These are phyloP conservation scores for Styela plicata DNA, from an alignment of 23 tunicate species.

Conservation along the genomic window DNA sequence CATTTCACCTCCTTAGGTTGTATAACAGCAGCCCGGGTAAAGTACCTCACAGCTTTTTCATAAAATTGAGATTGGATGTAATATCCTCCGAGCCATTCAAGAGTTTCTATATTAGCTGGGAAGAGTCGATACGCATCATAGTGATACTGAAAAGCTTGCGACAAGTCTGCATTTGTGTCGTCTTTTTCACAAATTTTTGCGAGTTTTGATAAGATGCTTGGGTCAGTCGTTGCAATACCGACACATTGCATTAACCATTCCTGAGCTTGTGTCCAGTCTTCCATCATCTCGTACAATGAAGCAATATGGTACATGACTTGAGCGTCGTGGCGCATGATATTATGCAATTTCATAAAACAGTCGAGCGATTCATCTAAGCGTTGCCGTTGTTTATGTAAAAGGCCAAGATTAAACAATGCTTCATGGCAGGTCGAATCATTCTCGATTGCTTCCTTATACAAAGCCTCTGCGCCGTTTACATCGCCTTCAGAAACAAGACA, in stretches of 20 bases:
- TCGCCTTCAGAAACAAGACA: slow-evolving; percentile 56
- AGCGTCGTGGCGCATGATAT: slow-evolving; percentile 65
- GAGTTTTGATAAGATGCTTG: slow-evolving; percentile 74
- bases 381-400: slow-evolving; percentile 51
- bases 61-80: slow-evolving; percentile 90
- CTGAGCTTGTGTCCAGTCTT: slow-evolving; percentile 72
- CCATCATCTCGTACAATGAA: slow-evolving; percentile 55
- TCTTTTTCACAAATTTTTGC: slow-evolving; percentile 85
- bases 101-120: slow-evolving; percentile 92
- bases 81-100: slow-evolving; percentile 95
- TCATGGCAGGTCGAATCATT: slow-evolving; percentile 90
- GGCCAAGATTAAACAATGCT: slow-evolving; percentile 90
- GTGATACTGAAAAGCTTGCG: slow-evolving; percentile 94
- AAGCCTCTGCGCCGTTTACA: slow-evolving; percentile 51
- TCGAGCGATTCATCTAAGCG: slow-evolving; percentile 58
- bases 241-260: slow-evolving; percentile 91
- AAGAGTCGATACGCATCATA: slow-evolving; percentile 84
- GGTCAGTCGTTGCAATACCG: slow-evolving; percentile 62
- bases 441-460: slow-evolving; percentile 86
- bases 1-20: slow-evolving; percentile 62
- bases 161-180: slow-evolving; percentile 68
- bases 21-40: slow-evolving; percentile 90
- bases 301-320: slow-evolving; percentile 90
- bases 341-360: slow-evolving; percentile 81
- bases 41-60: slow-evolving; percentile 92